Evolutionary conservation across 37 sponge, comb jelly and placozoan species (phyloP), one percentile per base, ranked within the genome.

Genomic region (Tethya wilhelma): DNA sequence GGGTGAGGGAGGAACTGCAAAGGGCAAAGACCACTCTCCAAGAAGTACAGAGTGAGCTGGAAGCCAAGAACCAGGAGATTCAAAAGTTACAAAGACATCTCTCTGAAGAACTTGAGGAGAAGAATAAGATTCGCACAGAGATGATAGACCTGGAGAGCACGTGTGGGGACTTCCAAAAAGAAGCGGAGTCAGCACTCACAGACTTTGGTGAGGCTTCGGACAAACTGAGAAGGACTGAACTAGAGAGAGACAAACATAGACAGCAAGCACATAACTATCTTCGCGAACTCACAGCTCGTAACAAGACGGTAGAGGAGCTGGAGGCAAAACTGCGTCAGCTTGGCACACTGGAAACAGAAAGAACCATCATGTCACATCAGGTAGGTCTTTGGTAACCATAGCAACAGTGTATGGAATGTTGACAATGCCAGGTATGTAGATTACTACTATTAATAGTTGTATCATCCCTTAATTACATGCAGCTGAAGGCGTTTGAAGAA

Each of bases 81-180:
- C 25, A 60, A 12, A n/a, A n/a, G 63, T 19, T 59, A 12, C 62
- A 59, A 19, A 19, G 29, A 23, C 7, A 66, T 17, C 29, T 66
- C 38, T 66, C 37, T 4, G 19, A 33, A 36, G 29, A 38, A 28
- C 32, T 17, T 4, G 38, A 34, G 38, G 37, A 32, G 37, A 69
- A 69, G 43, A 23, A 69, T 20, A 4, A 69, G 43, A 2, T 69
- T 41, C 43, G 22, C 4, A 69, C 43, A 49, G 73, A 29, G 5
- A 67, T 4, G 6, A 4, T 67, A 22, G 39, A 45, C 20, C 36
- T n/a, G 23, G 46, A 53, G 22, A 42, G 5, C 3, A 9, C 49
- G 73, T 53, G 49, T 43, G 46, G 5, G 1, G 73, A 28, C 45
- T 53, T 49, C 25, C 38, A 43, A 53, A 42, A 72, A 22, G 73